phyloP scores from a whole-genome alignment of 2,797 vertebrate genomes.

The Aulostomus chinensis region DNA sequence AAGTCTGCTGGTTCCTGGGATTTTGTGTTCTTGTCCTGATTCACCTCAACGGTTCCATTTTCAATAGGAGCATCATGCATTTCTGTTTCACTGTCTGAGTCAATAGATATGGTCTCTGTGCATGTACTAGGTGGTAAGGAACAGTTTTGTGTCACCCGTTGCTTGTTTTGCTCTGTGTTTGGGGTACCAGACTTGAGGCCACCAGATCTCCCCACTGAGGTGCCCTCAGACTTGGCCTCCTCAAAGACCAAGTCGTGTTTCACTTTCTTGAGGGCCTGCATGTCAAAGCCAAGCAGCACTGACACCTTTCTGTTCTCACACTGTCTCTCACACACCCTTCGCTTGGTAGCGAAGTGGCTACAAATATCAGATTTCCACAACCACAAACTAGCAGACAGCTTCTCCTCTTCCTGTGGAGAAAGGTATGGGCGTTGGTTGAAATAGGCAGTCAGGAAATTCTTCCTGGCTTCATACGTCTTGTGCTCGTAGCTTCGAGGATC shows the following conservation, averaged over 20 bases:
- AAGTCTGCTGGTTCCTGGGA: slow-evolving; percentile 35
- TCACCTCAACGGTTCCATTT: slow-evolving; percentile 36
- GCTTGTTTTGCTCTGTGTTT: slow-evolving; percentile 78
- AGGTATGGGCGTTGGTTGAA: slow-evolving; percentile 95
- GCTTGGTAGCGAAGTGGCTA: slow-evolving; percentile 90
- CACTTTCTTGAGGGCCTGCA: slow-evolving; percentile 90
- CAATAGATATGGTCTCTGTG: slow-evolving; percentile 78
- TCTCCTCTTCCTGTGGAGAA: slow-evolving; percentile 89
- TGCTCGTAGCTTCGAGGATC: slow-evolving; percentile 94
- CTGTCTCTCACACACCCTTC: slow-evolving; percentile 84
- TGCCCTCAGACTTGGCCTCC: slow-evolving; percentile 72
- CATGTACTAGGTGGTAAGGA: slow-evolving; percentile 75
- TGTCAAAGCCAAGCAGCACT: slow-evolving; percentile 94
- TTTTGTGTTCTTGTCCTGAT: slow-evolving; percentile 12
- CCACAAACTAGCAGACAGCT: slow-evolving; percentile 92
- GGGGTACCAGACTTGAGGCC: slow-evolving; percentile 51
- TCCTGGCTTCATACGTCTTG: slow-evolving; percentile 93
- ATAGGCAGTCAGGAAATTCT: slow-evolving; percentile 93
- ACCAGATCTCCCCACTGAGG: slow-evolving; percentile 75
- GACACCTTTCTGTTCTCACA: slow-evolving; percentile 85
- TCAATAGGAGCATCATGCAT: slow-evolving; percentile 31
- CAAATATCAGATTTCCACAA: slow-evolving; percentile 97
- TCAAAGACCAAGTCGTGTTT: slow-evolving; percentile 92
- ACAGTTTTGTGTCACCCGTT: slow-evolving; percentile 79
- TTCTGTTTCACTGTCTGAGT: slow-evolving; percentile 81